These are phyloP conservation scores for Octomys mimax DNA, from an alignment of 2,797 vertebrate species.

Conservation along the genomic window DNA sequence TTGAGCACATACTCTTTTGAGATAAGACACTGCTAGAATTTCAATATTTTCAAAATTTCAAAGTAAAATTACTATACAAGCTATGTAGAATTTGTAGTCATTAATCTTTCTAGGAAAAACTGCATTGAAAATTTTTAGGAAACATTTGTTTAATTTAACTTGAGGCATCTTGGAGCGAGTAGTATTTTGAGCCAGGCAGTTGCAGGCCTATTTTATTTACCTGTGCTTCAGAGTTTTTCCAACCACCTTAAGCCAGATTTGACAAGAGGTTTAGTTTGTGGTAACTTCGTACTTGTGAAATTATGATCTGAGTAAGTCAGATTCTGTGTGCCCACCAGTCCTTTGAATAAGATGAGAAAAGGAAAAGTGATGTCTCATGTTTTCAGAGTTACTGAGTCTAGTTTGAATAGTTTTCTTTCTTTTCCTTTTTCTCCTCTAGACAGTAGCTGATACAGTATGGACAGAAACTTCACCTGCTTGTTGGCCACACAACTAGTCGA, in stretches of 20 bases:
- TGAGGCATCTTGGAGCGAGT: conserved; percentile 26
- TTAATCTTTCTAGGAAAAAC: background rate
- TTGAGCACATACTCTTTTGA: conserved; percentile 24
- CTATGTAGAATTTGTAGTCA: conserved; percentile 2
- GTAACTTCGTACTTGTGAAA: background rate
- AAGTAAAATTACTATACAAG: conserved; percentile 56
- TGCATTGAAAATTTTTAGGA: conserved; percentile 26
- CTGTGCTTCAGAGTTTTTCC: background rate
- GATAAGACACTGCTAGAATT: conserved; percentile 21
- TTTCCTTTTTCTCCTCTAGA: background rate
- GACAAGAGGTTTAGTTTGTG: background rate
- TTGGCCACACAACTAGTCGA: background rate
- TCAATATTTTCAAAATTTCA: conserved; percentile 23
- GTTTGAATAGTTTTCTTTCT: background rate
- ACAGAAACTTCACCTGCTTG: background rate
- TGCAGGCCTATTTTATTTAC: background rate
- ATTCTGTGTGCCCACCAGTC: background rate
- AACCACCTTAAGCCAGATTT: conserved; percentile 51
- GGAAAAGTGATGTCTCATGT: background rate
- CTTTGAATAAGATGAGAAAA: conserved; percentile 32
- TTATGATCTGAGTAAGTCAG: conserved; percentile 33
- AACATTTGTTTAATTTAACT: conserved; percentile 20
- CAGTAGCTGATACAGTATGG: background rate
- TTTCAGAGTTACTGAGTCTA: conserved; percentile 38
- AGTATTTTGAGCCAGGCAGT: conserved; percentile 24